Evolutionary conservation across 2,797 vertebrate species (phyloP), one percentile per base, ranked within the genome.

Genomic region (Aldrovandia affinis): DNA sequence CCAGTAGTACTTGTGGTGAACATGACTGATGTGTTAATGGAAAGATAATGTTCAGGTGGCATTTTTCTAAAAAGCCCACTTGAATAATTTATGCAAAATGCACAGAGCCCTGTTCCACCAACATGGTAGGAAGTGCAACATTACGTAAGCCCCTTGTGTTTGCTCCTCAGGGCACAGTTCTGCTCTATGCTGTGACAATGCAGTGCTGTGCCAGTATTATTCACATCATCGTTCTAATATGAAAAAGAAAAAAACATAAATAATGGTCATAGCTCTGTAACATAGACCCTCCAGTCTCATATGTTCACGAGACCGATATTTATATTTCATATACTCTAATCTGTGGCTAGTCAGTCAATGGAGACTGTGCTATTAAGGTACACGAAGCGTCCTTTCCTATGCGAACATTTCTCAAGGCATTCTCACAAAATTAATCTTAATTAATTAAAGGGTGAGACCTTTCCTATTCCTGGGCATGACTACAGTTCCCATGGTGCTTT

Each of bases 21-120:
- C 50, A 54, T 30, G 15, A 50, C 15, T 28, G 28, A 65, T 65
- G n/a, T 52, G 47, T 52, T 52, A 52, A 79, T 4, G n/a, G 50
- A n/a, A 30, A 47, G 78, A 52, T 79, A 12, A 54, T 52, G 78
- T 33, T 54, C 78, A 54, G 44, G 42, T 28, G 3, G 39, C 12
- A 47, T 47, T 61, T 18, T 28, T 25, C 36, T 15, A 80, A 80
- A 61, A 47, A 44, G 73, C 12, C 18, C n/a, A 65, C 52, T 68
- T 82, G 57, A 39, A 65, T 63, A 59, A 81, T 47, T 44, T 42
- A 81, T 39, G 33, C 80, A 65, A 30, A 81, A 65, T 25, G 39
- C 6, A 12, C 59, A 42, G 39, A 63, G 39, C 3, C 28, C 28
- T 22, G 20, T 33, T 14, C 36, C 22, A n/a, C 33, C 33, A 44